phyloP scores from a whole-genome alignment of 2,797 vertebrate genomes.

The Aeoliscus strigatus region DNA sequence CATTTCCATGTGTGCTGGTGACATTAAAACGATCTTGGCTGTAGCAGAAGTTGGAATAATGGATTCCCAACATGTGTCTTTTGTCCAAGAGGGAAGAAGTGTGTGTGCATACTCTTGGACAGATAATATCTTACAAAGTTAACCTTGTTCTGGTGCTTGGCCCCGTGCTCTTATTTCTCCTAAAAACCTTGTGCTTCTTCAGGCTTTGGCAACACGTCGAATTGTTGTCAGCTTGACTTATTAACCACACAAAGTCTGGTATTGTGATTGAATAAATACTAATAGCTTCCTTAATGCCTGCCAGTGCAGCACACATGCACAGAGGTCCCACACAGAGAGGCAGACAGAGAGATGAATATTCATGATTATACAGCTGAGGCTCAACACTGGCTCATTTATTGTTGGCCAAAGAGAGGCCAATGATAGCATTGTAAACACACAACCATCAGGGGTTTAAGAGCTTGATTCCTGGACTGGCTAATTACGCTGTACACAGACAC shows the following conservation, averaged over 20 bases:
- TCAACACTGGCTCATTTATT: slow-evolving; percentile 68
- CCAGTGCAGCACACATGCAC: slow-evolving; percentile 21
- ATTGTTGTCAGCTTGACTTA: slow-evolving; percentile 57
- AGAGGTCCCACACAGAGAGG: slow-evolving; percentile 41
- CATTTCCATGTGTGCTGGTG: too few species aligned
- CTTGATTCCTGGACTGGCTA: slow-evolving; percentile 42
- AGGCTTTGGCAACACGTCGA: slow-evolving; percentile 25
- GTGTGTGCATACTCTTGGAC: too few species aligned
- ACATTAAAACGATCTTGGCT: too few species aligned
- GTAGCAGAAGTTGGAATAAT: too few species aligned
- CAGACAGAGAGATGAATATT: slow-evolving; percentile 62
- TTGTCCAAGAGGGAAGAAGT: too few species aligned
- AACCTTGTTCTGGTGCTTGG: slow-evolving; percentile 7
- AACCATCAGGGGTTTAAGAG: slow-evolving; percentile 62
- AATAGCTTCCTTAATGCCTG: slow-evolving; percentile 59
- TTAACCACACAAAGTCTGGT: slow-evolving; percentile 53
- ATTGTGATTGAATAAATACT: slow-evolving; percentile 54
- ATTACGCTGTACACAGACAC: slow-evolving; percentile 30
- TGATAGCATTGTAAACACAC: slow-evolving; percentile 67
- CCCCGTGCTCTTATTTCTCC: slow-evolving; percentile 1
- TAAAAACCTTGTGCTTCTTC: slow-evolving; percentile 38
- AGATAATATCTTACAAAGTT: too few species aligned
- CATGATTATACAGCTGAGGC: slow-evolving; percentile 69
- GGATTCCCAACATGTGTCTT: too few species aligned
- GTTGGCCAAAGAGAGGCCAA: slow-evolving; percentile 65